Evolutionary conservation across 2,113 vertebrate genomes (phyloP).

Genomic region (Haemorhous mexicanus): DNA sequence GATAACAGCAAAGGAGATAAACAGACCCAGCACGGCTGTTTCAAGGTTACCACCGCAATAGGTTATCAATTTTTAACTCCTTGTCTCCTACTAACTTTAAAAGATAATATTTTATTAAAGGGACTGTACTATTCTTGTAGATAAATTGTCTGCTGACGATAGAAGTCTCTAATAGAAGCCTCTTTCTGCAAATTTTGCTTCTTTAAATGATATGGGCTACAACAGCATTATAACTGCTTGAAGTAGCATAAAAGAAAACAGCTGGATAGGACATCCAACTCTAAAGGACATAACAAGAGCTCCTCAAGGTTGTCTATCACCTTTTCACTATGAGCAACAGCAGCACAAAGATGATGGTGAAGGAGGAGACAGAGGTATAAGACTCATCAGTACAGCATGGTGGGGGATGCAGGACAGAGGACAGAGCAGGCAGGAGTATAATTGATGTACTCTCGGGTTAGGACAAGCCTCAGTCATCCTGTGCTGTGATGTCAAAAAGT

Average conservation of each 20-base stretch:
- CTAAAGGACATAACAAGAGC: background rate
- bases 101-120: background rate
- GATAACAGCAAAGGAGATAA: slow-evolving; percentile 28
- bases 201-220: background rate
- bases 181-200: background rate
- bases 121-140: background rate
- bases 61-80: slow-evolving; percentile 2
- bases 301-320: background rate
- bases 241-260: background rate
- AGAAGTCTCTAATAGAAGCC: background rate
- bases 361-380: background rate
- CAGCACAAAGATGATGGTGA: background rate
- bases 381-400: background rate
- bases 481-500: background rate
- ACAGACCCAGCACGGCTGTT: background rate
- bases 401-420: background rate
- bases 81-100: background rate
- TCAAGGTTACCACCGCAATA: background rate
- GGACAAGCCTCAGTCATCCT: background rate
- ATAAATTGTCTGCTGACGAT: background rate
- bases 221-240: background rate
- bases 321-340: background rate
- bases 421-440: background rate
- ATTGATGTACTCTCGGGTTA: background rate
- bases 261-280: background rate